Conservation (phyloP, 1,140 invertebrate species). For the Drosophila sechellia region DNA sequence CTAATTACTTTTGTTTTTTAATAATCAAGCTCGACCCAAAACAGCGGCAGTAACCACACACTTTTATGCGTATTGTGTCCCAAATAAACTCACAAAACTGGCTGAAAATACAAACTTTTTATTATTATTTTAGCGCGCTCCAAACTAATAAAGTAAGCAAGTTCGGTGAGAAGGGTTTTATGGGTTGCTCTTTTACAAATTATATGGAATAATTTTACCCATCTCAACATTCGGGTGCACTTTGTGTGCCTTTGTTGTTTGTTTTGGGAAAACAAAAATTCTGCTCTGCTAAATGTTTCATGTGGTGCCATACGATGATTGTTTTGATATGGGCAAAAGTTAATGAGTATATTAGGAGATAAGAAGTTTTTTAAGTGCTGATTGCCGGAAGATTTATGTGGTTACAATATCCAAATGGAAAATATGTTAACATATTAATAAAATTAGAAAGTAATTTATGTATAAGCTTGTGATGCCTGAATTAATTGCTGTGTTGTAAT, state of each 20-base stretch:
- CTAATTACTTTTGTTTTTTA: constrained; percentile 82
- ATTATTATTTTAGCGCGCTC: constrained; percentile 76
- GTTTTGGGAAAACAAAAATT: constrained; percentile 34
- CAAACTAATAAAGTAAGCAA: constrained; percentile 74
- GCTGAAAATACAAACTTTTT: constrained; percentile 60
- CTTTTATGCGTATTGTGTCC: constrained; percentile 62
- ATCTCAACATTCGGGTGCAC: constrained; percentile 49
- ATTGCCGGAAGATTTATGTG: constrained; percentile 34
- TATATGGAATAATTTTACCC: constrained; percentile 67
- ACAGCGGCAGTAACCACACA: constrained; percentile 35
- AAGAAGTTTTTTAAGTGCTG: constrained; percentile 34
- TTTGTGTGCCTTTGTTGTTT: constrained; percentile 26
- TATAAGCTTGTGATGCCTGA: too few relatives aligned
- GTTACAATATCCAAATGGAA: constrained; percentile 15
- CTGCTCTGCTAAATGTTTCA: constrained; percentile 16
- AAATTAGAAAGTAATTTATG: too few relatives aligned
- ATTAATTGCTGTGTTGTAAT: too few relatives aligned
- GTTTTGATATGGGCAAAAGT: constrained; percentile 54
- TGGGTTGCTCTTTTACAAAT: constrained; percentile 47
- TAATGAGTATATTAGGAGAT: constrained; percentile 56
- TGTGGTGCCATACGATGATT: constrained; percentile 39
- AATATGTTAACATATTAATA: neutral
- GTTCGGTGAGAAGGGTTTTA: constrained; percentile 19
- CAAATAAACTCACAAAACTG: constrained; percentile 56
- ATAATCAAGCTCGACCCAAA: constrained; percentile 72